A percentile compares a stretch with the other conserved stretches of the same genome.
These are phyloP conservation scores for Leptopilina clavipes DNA, from an alignment of 1,140 invertebrate species.

Conservation along the genomic window DNA sequence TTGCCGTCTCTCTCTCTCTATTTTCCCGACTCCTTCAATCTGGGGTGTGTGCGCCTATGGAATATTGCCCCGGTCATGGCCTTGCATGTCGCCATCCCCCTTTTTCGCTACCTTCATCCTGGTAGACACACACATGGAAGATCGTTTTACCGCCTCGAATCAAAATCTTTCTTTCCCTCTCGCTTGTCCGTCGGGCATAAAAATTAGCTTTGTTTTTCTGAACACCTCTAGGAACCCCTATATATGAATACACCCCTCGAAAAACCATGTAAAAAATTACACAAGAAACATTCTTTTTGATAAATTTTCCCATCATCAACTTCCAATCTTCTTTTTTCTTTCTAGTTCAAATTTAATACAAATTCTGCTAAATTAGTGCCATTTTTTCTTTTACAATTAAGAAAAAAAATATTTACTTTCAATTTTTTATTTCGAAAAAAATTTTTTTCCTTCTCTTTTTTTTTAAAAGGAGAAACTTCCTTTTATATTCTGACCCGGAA, in stretches of 20 bases:
- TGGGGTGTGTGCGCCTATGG: slow-evolving; percentile 69
- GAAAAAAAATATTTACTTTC: too few species aligned
- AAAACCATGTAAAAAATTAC: slow-evolving; percentile 7
- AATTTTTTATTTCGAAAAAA: too few species aligned
- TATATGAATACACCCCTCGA: background rate
- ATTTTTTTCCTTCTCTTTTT: too few species aligned
- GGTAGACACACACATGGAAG: slow-evolving; percentile 32
- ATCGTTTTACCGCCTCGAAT: slow-evolving; percentile 53
- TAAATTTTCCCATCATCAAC: slow-evolving; percentile 1
- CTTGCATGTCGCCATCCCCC: slow-evolving; percentile 56
- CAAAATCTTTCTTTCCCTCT: slow-evolving; percentile 55
- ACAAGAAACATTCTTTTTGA: slow-evolving; percentile 24
- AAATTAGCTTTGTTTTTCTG: slow-evolving; percentile 56
- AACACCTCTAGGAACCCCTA: background rate
- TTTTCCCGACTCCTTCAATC: slow-evolving; percentile 58
- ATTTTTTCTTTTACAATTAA: too few species aligned
- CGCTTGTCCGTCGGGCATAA: slow-evolving; percentile 54
- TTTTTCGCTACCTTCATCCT: too few species aligned
- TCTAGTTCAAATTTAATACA: background rate
- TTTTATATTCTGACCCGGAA: background rate
- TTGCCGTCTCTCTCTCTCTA: slow-evolving; percentile 65
- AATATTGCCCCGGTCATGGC: slow-evolving; percentile 68
- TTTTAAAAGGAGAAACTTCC: background rate
- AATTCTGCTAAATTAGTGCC: background rate
- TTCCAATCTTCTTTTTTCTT: background rate